These are phyloP conservation scores for Drosophila melanica DNA, from an alignment of 1,140 invertebrate genomes.

Conservation along the genomic window DNA sequence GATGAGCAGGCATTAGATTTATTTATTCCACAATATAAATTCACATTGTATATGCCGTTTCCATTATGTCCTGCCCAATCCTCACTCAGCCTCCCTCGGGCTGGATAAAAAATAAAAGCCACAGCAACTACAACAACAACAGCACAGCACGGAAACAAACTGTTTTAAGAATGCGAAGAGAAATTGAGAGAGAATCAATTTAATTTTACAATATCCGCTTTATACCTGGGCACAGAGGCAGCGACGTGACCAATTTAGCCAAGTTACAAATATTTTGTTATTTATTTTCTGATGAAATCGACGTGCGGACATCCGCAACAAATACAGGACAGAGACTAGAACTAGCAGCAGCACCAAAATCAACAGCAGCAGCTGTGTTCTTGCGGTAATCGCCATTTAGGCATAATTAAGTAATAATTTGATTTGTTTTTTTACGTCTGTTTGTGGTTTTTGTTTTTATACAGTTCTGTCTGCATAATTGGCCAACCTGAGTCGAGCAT, in stretches of 20 bases:
- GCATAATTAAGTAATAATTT: constrained; percentile 81
- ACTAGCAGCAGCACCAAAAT: neutral
- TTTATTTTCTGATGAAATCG: constrained; percentile 71
- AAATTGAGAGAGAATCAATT: constrained; percentile 66
- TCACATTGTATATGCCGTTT: constrained; percentile 56
- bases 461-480: neutral
- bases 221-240: constrained; percentile 62
- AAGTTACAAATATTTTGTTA: constrained; percentile 76
- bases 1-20: constrained; percentile 75
- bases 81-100: neutral
- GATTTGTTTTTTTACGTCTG: constrained; percentile 40
- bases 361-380: constrained; percentile 39
- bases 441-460: neutral
- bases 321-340: neutral
- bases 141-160: constrained; percentile 28
- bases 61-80: constrained; percentile 47
- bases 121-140: constrained; percentile 21
- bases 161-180: constrained; percentile 3
- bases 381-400: constrained; percentile 54
- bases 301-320: constrained; percentile 45
- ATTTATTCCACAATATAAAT: constrained; percentile 73
- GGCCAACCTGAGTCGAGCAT: neutral
- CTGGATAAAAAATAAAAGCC: constrained; percentile 51
- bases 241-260: constrained; percentile 78
- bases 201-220: constrained; percentile 82